Conservation (phyloP, 2,113 vertebrate genomes). For the Chloropsis cyanopogon region DNA sequence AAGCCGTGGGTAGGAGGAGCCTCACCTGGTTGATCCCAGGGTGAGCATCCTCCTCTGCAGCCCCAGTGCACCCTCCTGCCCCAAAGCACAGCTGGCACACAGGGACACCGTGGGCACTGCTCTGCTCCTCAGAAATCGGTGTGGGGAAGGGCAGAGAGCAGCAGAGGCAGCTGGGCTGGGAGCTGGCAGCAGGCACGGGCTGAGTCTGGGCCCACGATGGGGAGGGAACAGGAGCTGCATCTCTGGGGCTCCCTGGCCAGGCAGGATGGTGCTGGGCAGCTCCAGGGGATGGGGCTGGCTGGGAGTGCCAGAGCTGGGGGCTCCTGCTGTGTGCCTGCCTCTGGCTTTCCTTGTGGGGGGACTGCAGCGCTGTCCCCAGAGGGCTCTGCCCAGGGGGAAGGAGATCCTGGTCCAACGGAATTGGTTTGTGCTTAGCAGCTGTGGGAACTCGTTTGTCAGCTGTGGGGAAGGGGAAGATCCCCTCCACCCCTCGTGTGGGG, state of each 20-base stretch:
- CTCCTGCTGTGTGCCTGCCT: neutral
- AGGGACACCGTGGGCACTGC: neutral
- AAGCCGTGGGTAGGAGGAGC: neutral
- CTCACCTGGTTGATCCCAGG: neutral
- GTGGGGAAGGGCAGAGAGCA: neutral
- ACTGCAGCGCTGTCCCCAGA: neutral
- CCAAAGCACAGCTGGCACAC: neutral
- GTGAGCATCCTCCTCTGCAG: neutral
- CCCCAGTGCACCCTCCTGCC: neutral
- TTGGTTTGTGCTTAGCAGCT: neutral
- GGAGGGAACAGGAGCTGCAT: neutral
- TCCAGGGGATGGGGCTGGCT: neutral
- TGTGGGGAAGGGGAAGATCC: neutral
- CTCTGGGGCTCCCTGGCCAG: neutral
- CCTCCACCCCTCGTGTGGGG: fast-evolving
- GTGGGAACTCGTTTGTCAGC: too few species aligned
- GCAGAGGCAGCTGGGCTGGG: neutral
- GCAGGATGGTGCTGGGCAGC: neutral
- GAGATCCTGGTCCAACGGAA: neutral
- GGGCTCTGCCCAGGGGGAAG: neutral
- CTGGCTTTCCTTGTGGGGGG: too few species aligned
- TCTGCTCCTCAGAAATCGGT: neutral
- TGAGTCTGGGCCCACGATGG: fast-evolving
- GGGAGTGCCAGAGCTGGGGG: neutral
- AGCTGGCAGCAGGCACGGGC: neutral